Percentiles rank a stretch among this genome's conserved stretches.
These are phyloP conservation scores for Athalia circularis DNA, from an alignment of 2,888 invertebrate genomes.

Conservation along the genomic window DNA sequence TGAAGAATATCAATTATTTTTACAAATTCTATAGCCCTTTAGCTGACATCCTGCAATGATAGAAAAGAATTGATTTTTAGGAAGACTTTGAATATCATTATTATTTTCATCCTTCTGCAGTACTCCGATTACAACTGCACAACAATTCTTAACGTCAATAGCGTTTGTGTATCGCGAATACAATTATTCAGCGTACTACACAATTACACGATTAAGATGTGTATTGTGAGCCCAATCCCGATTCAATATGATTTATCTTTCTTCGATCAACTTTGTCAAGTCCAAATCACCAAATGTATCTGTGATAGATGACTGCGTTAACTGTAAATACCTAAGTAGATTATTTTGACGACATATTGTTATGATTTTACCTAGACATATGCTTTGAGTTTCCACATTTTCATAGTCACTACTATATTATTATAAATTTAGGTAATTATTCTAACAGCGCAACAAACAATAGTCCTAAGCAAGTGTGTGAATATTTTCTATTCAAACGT, in stretches of 20 bases:
- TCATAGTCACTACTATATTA: constrained; percentile 28
- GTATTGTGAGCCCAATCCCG: too few relatives aligned
- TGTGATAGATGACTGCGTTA: constrained; percentile 42
- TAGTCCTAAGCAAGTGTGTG: constrained; percentile 11
- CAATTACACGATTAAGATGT: too few relatives aligned
- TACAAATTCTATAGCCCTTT: background rate
- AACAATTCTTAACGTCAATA: constrained; percentile 7
- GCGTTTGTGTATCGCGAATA: constrained; percentile 2
- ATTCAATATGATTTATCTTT: constrained; percentile 25
- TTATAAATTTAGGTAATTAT: constrained; percentile 13
- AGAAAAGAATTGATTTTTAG: background rate
- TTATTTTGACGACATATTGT: constrained; percentile 24
- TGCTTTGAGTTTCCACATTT: constrained; percentile 29
- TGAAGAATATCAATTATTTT: background rate
- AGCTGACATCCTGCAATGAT: too few relatives aligned
- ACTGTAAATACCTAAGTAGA: constrained; percentile 19
- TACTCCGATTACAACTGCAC: constrained; percentile 12
- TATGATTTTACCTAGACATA: constrained; percentile 24
- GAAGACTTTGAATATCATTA: background rate
- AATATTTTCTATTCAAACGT: constrained; percentile 19
- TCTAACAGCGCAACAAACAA: constrained; percentile 29
- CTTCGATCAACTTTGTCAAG: constrained; percentile 7
- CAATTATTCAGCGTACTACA: constrained; percentile 15
- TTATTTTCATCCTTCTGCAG: background rate
- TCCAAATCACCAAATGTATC: constrained; percentile 39